phyloP scores from a whole-genome alignment of 2,113 vertebrate species.

The Buteo buteo region DNA sequence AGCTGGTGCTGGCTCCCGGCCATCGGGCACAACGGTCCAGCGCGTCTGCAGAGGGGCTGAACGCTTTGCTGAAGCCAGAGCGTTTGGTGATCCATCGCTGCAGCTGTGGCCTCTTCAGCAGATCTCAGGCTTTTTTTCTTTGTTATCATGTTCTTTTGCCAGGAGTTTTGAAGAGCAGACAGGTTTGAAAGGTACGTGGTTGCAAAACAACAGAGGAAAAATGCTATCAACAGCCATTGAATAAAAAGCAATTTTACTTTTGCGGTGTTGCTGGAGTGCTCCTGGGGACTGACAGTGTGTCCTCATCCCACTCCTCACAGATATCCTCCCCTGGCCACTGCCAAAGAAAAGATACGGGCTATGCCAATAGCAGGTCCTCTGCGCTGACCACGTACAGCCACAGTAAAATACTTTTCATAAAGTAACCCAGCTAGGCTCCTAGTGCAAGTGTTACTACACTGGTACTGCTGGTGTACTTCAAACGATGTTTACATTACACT shows the following conservation, averaged over 20 bases:
- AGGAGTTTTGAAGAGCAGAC: not conserved
- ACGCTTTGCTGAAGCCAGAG: not conserved
- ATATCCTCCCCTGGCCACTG: not conserved
- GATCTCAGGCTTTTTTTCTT: not conserved
- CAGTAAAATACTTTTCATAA: not conserved
- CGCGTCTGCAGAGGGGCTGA: not conserved
- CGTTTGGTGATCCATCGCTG: not conserved
- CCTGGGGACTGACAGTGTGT: not conserved
- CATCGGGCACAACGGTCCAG: rapidly evolving
- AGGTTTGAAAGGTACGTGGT: not conserved
- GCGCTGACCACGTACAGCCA: not conserved
- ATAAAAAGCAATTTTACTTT: not conserved
- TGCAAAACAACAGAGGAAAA: not conserved
- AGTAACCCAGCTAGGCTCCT: not conserved
- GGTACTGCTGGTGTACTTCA: not conserved
- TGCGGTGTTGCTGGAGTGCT: not conserved
- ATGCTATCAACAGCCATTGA: not conserved
- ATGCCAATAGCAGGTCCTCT: not conserved
- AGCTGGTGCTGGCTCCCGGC: not conserved
- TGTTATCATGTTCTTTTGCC: not conserved
- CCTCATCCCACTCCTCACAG: not conserved
- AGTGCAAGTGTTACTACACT: not conserved
- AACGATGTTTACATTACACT: not conserved
- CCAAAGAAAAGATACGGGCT: not conserved
- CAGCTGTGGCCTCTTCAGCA: not conserved